These are phyloP conservation scores for Synergus japonicus DNA, from an alignment of 2,888 invertebrate species.

Conservation along the genomic window DNA sequence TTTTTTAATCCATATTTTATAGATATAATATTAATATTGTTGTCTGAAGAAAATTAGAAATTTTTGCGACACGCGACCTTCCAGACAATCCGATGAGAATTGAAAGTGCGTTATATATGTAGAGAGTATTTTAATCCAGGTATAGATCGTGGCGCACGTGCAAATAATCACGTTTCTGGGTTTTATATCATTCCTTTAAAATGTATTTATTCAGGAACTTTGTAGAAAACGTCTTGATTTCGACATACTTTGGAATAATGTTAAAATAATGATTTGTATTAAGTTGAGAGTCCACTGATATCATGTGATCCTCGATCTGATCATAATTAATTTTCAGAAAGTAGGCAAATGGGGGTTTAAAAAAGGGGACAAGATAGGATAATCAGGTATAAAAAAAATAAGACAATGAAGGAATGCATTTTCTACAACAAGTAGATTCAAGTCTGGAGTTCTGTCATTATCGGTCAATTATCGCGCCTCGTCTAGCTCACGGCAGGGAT, in stretches of 20 bases:
- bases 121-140: background rate
- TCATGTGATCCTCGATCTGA: too few relatives aligned
- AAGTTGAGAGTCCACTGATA: background rate
- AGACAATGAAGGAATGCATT: background rate
- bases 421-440: background rate
- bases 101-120: background rate
- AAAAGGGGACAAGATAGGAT: too few relatives aligned
- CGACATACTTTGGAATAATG: background rate
- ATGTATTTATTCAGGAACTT: background rate
- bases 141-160: background rate
- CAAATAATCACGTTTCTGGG: background rate
- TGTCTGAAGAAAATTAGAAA: too few relatives aligned
- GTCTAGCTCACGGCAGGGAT: conserved; percentile 25
- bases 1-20: too few relatives aligned
- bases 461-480: conserved; percentile 34
- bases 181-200: background rate
- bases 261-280: background rate
- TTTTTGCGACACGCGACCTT: background rate
- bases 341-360: too few relatives aligned
- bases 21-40: too few relatives aligned
- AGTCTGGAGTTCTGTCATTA: conserved; percentile 42
- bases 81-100: background rate
- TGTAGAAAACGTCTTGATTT: background rate
- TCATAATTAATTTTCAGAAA: too few relatives aligned
- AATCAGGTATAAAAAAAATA: background rate